Conservation (phyloP, 2,113 vertebrate genomes). For the Psephotus haematonotus region DNA sequence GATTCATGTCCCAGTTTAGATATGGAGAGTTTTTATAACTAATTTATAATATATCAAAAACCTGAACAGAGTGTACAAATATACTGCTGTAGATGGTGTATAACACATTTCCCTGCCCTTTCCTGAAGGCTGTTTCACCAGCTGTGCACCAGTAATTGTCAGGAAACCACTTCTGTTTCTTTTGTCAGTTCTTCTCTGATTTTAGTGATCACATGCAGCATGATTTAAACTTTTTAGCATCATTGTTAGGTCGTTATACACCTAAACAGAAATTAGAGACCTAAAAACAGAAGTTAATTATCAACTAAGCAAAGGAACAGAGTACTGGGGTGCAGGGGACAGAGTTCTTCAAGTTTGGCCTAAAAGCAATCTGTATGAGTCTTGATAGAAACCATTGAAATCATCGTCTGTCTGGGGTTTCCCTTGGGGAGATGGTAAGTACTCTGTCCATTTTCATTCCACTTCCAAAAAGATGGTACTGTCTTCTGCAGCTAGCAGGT, state of each 20-base stretch:
- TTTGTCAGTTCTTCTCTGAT: neutral
- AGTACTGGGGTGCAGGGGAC: neutral
- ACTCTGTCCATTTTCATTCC: neutral
- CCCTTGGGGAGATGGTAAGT: neutral
- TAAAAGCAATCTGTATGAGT: neutral
- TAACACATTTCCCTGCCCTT: neutral
- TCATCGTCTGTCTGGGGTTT: neutral
- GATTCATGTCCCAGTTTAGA: neutral
- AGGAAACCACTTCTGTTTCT: neutral
- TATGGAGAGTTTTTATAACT: neutral
- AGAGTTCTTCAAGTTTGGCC: neutral
- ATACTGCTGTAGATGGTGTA: neutral
- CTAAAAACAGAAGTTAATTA: neutral
- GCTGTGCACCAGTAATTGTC: neutral
- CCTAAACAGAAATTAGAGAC: neutral
- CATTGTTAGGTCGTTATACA: neutral
- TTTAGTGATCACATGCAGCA: neutral
- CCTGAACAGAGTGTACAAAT: neutral
- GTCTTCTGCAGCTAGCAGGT: neutral
- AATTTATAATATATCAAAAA: neutral
- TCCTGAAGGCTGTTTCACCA: neutral
- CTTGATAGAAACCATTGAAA: neutral
- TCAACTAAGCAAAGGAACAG: neutral
- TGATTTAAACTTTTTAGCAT: neutral
- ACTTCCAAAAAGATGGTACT: neutral